Conservation (phyloP, 2,888 invertebrate genomes). For the Cistogaster globosa region DNA sequence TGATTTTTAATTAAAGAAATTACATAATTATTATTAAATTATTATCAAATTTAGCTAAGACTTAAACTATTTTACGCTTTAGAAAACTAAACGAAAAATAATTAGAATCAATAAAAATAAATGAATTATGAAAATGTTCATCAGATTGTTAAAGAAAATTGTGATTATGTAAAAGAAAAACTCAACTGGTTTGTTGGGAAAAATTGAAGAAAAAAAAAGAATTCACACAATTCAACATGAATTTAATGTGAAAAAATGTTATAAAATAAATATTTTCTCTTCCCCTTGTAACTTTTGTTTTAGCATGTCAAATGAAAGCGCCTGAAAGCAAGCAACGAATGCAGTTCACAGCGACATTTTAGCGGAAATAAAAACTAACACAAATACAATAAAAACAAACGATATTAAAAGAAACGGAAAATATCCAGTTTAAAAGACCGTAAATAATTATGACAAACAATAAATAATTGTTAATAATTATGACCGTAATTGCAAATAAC, state of each 20-base stretch:
- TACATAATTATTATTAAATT: no score
- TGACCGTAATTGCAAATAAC: constrained; percentile 1
- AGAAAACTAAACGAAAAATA: no score
- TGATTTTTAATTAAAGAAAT: no score
- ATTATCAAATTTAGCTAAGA: no score
- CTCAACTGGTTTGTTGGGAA: constrained; percentile 51
- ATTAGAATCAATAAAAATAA: neutral
- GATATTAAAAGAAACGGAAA: neutral
- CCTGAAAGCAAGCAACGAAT: constrained; percentile 42
- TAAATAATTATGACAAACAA: constrained; percentile 21
- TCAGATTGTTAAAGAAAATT: neutral
- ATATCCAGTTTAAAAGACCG: constrained; percentile 9
- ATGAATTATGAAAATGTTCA: no score
- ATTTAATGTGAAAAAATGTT: constrained; percentile 18
- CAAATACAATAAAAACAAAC: constrained; percentile 17
- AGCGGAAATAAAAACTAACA: constrained; percentile 5
- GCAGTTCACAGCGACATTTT: constrained; percentile 1
- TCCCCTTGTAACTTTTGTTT: constrained; percentile 22
- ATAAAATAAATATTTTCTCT: constrained; percentile 35
- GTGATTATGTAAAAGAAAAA: neutral
- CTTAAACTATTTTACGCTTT: neutral
- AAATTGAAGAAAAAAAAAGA: neutral
- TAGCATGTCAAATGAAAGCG: constrained; percentile 41
- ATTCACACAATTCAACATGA: constrained; percentile 65
- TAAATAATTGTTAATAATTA: no score